Percentiles rank a stretch among this genome's conserved stretches.
Evolutionary conservation across 2,113 vertebrate genomes (phyloP).

Genomic region (Amblyornis subalaris): DNA sequence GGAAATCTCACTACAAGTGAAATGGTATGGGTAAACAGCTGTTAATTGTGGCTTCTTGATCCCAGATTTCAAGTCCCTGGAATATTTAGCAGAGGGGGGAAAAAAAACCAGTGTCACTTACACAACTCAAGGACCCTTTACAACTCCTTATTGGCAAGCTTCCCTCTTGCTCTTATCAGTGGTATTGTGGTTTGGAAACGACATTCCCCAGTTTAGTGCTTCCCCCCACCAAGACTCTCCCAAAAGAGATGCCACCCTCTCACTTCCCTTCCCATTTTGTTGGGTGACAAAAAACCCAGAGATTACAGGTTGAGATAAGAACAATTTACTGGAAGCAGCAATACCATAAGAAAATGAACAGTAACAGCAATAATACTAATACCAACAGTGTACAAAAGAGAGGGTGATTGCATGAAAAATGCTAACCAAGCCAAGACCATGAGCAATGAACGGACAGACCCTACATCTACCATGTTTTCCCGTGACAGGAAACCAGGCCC

Average conservation of each 20-base stretch:
- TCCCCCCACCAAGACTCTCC: background rate
- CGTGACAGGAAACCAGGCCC: background rate
- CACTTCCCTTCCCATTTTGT: background rate
- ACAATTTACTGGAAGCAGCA: background rate
- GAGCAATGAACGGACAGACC: background rate
- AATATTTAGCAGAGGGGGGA: background rate
- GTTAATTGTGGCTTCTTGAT: background rate
- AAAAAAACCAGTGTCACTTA: background rate
- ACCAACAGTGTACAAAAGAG: background rate
- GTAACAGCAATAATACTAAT: background rate
- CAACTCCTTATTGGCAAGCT: background rate
- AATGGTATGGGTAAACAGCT: background rate
- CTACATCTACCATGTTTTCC: background rate
- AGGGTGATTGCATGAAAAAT: background rate
- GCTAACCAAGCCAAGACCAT: background rate
- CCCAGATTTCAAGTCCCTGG: background rate
- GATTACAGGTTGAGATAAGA: rapidly evolving
- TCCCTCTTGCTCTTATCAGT: background rate
- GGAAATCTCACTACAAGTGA: background rate
- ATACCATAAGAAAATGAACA: background rate
- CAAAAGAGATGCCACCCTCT: background rate
- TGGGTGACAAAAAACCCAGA: background rate
- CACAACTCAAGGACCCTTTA: background rate
- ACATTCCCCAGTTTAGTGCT: background rate
- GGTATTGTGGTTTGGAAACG: background rate